Evolutionary conservation across 2,888 invertebrate genomes (phyloP).

Genomic region (Ectemnius cavifrons): DNA sequence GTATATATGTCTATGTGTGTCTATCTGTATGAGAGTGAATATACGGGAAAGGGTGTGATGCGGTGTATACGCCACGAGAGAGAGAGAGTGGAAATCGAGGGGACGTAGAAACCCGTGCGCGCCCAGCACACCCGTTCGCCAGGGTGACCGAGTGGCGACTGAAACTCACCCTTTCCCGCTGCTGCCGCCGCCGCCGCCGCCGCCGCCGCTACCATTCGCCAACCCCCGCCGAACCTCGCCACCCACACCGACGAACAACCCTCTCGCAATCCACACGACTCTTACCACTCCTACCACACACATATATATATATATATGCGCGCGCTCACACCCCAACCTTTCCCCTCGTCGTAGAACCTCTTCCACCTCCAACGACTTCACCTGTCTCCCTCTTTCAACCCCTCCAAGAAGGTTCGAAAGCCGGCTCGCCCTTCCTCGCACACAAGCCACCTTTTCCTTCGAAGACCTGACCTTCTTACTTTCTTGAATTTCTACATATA

Average conservation of each 20-base stretch:
- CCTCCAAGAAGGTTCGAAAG: background rate
- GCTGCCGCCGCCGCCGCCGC: constrained; percentile 66
- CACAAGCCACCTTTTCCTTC: background rate
- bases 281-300: background rate
- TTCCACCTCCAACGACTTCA: constrained; percentile 2
- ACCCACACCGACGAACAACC: background rate
- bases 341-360: background rate
- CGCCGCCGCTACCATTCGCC: constrained; percentile 54
- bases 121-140: constrained; percentile 64
- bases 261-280: constrained; percentile 1
- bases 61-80: background rate
- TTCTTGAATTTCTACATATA: background rate
- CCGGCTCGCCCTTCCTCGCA: background rate
- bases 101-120: constrained; percentile 44
- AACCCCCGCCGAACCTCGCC: constrained; percentile 15
- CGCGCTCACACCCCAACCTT: background rate
- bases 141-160: constrained; percentile 70
- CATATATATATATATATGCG: background rate
- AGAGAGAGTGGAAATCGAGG: background rate
- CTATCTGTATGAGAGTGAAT: too few species aligned
- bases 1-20: too few species aligned
- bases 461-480: background rate
- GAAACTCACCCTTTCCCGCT: constrained; percentile 64
- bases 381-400: background rate
- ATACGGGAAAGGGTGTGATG: background rate